Percentiles rank a stretch among this genome's conserved stretches.
These are phyloP conservation scores for Cecropterus lyciades DNA, from an alignment of 1,140 invertebrate species.

Conservation along the genomic window DNA sequence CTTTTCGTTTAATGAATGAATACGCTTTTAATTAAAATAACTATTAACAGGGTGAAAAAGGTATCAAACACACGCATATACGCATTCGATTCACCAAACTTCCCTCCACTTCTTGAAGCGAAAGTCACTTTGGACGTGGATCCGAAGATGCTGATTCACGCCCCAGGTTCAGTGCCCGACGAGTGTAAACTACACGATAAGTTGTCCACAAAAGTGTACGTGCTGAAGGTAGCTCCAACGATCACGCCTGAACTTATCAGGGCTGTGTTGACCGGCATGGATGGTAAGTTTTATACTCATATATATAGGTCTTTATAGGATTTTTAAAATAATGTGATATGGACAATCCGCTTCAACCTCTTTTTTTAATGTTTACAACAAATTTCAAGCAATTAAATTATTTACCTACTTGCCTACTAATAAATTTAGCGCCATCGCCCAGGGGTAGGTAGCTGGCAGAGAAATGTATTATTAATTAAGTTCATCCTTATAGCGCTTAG, in stretches of 20 bases:
- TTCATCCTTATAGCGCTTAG: no score
- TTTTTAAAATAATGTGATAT: no score
- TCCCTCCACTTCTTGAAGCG: slow-evolving; percentile 87
- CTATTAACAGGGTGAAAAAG: slow-evolving; percentile 89
- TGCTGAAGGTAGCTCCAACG: slow-evolving; percentile 95
- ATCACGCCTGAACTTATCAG: slow-evolving; percentile 92
- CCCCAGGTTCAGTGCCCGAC: slow-evolving; percentile 61
- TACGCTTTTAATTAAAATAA: no score
- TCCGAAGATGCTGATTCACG: slow-evolving; percentile 68
- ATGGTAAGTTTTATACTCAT: slow-evolving; percentile 59
- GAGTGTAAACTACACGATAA: slow-evolving; percentile 87
- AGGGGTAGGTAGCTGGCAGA: no score
- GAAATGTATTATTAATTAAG: no score
- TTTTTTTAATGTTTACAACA: no score
- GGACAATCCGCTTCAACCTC: no score
- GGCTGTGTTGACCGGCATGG: slow-evolving; percentile 65
- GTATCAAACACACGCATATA: slow-evolving; percentile 92
- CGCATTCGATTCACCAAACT: slow-evolving; percentile 97
- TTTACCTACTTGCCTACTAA: no score
- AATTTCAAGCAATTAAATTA: no score
- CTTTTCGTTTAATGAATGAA: no score
- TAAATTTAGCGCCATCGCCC: no score
- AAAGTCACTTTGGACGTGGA: slow-evolving; percentile 69
- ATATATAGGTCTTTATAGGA: no score
- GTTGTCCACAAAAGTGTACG: slow-evolving; percentile 93